Evolutionary conservation across 2,797 vertebrate genomes (phyloP), one percentile per base, ranked within the genome.

Genomic region (Myiothlypis coronata): DNA sequence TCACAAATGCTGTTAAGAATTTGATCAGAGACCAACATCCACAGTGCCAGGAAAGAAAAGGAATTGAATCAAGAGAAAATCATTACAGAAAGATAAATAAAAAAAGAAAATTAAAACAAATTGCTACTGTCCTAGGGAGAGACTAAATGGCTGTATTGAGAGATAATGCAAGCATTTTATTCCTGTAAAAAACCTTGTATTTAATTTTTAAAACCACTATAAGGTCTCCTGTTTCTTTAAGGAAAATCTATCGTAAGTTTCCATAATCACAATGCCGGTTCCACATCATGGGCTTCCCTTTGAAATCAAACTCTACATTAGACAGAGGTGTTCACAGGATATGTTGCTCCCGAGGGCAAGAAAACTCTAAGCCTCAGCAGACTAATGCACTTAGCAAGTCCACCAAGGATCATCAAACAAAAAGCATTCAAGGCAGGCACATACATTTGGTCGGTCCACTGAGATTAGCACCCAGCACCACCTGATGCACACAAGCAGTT

Each of bases 311-410:
- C 68, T 91, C 88, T 6, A 8, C 44, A 1, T 74, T 79, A 69
- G 41, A 59, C 55, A 94, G 84, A 95, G 43, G 57, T 72, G 86
- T 59, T 95, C 78, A 21, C 77, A 63, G 55, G 78, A 76, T 3
- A 34, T 20, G 60, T 72, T 90, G 90, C 91, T 96, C 92, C 74
- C n/a, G 6, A 44, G 87, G 71, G 39, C 55, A 79, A 56, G n/a
- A 77, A 85, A 92, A 90, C 91, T 96, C 87, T 47, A 76, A 78
- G 37, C 70, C 94, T 95, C 75, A 56, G 75, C 64, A 91, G 80
- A 59, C 60, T 55, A 79, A 93, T 9, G 75, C 76, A 79, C 87
- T 97, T 69, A 43, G 80, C 69, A 79, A 94, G 85, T 75, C 84
- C 85, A 77, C 43, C 64, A 75, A 74, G 70, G 74, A 88, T 61